Conservation (phyloP, 2,888 invertebrate genomes). For the Calephelis perditalis region DNA sequence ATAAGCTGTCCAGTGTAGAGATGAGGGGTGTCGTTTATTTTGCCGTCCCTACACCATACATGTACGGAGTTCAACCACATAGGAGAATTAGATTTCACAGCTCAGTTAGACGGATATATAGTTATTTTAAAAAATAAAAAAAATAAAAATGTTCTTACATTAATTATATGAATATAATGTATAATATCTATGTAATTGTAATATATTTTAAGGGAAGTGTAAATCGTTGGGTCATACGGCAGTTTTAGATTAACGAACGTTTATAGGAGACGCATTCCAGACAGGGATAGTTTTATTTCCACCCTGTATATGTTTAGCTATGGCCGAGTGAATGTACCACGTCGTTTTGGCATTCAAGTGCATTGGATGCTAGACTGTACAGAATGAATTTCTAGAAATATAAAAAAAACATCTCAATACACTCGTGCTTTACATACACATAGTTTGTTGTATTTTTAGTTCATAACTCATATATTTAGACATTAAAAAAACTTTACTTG, state of each 20-base stretch:
- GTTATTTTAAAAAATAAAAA: conserved; percentile 15
- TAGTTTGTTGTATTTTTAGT: too few relatives aligned
- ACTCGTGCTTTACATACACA: too few relatives aligned
- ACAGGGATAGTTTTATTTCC: conserved; percentile 27
- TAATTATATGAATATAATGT: conserved; percentile 40
- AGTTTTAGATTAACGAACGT: conserved; percentile 29
- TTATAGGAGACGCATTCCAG: conserved; percentile 51
- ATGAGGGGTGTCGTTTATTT: conserved; percentile 6
- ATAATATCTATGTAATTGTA: conserved; percentile 54
- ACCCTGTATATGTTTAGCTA: conserved; percentile 4
- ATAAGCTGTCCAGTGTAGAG: background rate
- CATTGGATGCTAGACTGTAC: background rate
- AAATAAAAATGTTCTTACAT: conserved; percentile 41
- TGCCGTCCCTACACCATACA: conserved; percentile 4
- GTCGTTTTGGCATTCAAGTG: background rate
- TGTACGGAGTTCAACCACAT: conserved; percentile 12
- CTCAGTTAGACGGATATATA: conserved; percentile 17
- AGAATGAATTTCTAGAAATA: too few relatives aligned
- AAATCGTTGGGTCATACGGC: conserved; percentile 38
- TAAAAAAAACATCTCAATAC: too few relatives aligned
- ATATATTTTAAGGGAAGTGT: conserved; percentile 50
- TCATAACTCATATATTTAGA: too few relatives aligned
- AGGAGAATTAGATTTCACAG: conserved; percentile 12
- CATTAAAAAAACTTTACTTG: too few relatives aligned
- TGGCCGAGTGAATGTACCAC: background rate